Evolutionary conservation across 2,113 vertebrate species (phyloP).

Genomic region (Gobiocypris rarus): DNA sequence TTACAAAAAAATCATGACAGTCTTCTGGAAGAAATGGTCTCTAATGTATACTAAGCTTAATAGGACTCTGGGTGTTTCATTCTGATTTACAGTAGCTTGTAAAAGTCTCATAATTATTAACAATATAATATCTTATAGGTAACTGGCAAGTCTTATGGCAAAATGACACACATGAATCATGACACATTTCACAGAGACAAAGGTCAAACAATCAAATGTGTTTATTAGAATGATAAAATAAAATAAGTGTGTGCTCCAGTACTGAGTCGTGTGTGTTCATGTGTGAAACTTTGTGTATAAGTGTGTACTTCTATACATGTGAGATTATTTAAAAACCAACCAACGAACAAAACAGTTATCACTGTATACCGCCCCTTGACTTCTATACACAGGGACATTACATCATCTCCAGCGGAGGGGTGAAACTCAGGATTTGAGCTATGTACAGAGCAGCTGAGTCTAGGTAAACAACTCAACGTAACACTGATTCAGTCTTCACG

Average conservation of each 20-base stretch:
- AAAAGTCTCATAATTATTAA: neutral
- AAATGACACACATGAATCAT: neutral
- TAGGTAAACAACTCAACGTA: slow-evolving; percentile 26
- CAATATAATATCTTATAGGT: neutral
- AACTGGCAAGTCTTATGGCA: neutral
- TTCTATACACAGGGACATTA: slow-evolving; percentile 52
- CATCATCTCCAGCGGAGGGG: slow-evolving; percentile 36
- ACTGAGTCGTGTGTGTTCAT: slow-evolving; percentile 7
- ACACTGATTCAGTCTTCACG: slow-evolving; percentile 18
- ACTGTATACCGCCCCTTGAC: slow-evolving; percentile 43
- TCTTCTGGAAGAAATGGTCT: too few species aligned
- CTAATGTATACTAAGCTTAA: neutral
- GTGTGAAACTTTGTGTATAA: slow-evolving; percentile 35
- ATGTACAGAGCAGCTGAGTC: slow-evolving; percentile 53
- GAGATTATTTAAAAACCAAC: slow-evolving; percentile 41
- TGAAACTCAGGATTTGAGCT: slow-evolving; percentile 43
- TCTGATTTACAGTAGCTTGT: neutral
- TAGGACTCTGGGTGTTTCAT: neutral
- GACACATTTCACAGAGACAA: slow-evolving; percentile 12
- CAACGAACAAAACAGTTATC: slow-evolving; percentile 30
- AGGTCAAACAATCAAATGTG: slow-evolving; percentile 50
- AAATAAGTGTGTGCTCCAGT: slow-evolving; percentile 51
- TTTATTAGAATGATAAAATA: slow-evolving; percentile 65
- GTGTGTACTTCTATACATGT: slow-evolving; percentile 44
- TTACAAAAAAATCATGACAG: too few species aligned